phyloP scores from a whole-genome alignment of 2,797 vertebrate genomes.

The Momotus momota region DNA sequence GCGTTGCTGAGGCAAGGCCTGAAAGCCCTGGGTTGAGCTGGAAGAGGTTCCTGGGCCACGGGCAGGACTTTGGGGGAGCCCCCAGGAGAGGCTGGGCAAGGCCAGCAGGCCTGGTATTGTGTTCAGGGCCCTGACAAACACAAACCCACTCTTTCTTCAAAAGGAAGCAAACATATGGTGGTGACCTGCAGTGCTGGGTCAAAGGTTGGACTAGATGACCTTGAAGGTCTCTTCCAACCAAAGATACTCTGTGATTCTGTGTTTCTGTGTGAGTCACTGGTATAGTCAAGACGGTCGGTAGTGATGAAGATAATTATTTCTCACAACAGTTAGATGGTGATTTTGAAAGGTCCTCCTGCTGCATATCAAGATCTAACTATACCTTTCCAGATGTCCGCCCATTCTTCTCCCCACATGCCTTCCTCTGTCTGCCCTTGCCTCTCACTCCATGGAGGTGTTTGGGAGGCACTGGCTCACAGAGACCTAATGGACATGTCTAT shows the following conservation, averaged over 20 bases:
- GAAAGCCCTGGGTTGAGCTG: background rate
- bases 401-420: background rate
- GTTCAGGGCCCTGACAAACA: background rate
- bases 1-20: background rate
- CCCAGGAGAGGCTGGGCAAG: background rate
- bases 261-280: background rate
- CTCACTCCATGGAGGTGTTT: fast-evolving
- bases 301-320: background rate
- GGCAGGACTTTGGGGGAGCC: background rate
- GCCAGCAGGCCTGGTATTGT: background rate
- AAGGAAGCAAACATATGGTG: background rate
- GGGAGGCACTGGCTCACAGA: background rate
- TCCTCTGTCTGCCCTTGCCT: background rate
- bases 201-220: too few relatives aligned
- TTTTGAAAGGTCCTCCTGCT: background rate
- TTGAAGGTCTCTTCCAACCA: too few relatives aligned
- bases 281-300: background rate
- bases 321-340: background rate
- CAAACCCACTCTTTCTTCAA: background rate
- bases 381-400: background rate
- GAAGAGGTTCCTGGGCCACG: background rate
- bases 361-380: background rate
- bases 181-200: too few relatives aligned
- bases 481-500: background rate
- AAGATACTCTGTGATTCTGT: too few relatives aligned